These are phyloP conservation scores for Anoplopoma fimbria DNA, from an alignment of 2,113 vertebrate species.

Conservation along the genomic window DNA sequence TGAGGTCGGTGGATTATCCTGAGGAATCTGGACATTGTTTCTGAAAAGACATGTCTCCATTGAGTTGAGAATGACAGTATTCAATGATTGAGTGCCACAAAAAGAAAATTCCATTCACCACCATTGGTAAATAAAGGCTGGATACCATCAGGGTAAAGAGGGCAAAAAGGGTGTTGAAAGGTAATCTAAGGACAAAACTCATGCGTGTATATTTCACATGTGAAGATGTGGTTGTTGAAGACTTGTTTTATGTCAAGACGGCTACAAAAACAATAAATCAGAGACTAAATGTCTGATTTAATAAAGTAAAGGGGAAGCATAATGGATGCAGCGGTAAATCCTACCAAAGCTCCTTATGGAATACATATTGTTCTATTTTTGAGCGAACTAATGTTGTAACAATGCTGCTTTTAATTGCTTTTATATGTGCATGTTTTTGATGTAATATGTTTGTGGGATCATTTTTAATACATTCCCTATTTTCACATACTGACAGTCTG, in stretches of 20 bases:
- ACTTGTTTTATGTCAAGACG: neutral
- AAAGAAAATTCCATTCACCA: constrained; percentile 2
- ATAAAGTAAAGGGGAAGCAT: neutral
- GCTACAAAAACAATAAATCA: neutral
- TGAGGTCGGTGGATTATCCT: constrained; percentile 19
- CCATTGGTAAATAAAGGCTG: constrained; percentile 30
- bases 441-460: neutral
- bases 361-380: neutral
- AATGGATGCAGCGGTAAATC: neutral
- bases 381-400: neutral
- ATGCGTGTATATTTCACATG: neutral
- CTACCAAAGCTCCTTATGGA: neutral
- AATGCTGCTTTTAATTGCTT: neutral
- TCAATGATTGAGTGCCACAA: neutral
- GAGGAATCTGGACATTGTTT: constrained; percentile 42
- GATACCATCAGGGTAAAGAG: neutral
- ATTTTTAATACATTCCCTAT: neutral
- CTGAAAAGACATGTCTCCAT: constrained; percentile 21
- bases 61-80: constrained; percentile 17
- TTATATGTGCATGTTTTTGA: neutral
- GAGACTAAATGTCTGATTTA: neutral
- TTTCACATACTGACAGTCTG: neutral
- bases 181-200: neutral
- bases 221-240: neutral
- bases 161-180: neutral